Base-by-base conservation (phyloP, 2,113 vertebrate species). In the Leptocoma aspasia region DNA sequence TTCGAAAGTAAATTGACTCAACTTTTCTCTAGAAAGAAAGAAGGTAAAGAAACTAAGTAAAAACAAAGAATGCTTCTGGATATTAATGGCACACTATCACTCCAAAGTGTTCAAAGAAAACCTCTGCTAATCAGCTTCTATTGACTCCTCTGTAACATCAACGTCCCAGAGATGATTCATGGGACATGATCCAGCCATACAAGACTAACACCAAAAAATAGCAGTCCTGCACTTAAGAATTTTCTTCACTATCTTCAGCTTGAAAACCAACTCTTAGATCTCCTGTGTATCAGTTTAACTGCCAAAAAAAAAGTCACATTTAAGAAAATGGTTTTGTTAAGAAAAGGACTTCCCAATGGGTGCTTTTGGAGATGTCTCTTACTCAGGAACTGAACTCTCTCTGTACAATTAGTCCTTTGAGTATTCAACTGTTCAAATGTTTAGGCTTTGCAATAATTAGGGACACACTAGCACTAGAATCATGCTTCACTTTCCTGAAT, bases 401-500 rank as follows among this genome's bases (percentile, higher is more conserved):
- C 33, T 37, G 42, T 37, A 73, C 49, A 61, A 26, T 22, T 47
- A 63, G 26, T 59, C 54, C 44, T 81, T 63, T 50, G 21, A 70
- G 23, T 37, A 77, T 33, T 54, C 30, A 66, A 65, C 33, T 70
- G 14, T 44, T 86, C 63, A 66, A 39, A 41, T 61, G 7, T 77
- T 92, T 86, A 93, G 59, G 52, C 54, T 87, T 73, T 31, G 59
- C 54, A 95, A 56, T 88, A 93, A 73, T 77, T 76, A 91, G 68
- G 45, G 87, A 70, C 44, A 52, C 24, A 85, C 39, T 77, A 90
- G 73, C 49, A 78, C 28, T 33, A 79, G 27, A 77, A 72, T 85
- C 70, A 85, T 50, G 20, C 35, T 92, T 95, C 56, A 24, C 60
- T 91, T 82, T 3, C 9, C 52, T 80, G 73, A 89, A 91, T 44